Evolutionary conservation across 2,113 vertebrate genomes (phyloP).

Genomic region (Apistogramma diplotaenia): DNA sequence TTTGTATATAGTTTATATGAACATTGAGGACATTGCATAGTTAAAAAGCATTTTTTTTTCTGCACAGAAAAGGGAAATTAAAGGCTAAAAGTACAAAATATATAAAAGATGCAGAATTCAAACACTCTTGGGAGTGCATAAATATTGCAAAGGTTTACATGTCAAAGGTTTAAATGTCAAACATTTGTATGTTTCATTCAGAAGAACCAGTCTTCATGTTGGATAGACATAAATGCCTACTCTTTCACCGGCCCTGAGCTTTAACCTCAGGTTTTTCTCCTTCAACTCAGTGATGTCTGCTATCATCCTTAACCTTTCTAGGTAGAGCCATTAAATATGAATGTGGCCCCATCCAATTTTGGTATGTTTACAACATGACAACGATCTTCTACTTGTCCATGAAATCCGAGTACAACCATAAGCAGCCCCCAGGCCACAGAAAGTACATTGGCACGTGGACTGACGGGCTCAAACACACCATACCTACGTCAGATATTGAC

Average conservation of each 20-base stretch:
- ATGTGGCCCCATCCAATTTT: conserved; percentile 1
- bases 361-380: conserved; percentile 24
- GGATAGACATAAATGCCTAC: neutral
- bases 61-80: neutral
- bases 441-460: neutral
- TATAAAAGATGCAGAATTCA: neutral
- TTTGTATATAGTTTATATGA: neutral
- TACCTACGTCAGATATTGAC: neutral
- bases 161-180: neutral
- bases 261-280: neutral
- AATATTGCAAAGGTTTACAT: neutral
- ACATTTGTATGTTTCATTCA: neutral
- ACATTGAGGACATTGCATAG: neutral
- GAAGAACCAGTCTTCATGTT: neutral
- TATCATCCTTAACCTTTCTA: conserved; percentile 20
- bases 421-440: neutral
- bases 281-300: conserved; percentile 2
- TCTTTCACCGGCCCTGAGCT: neutral
- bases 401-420: conserved; percentile 49
- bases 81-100: neutral
- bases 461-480: neutral
- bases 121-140: neutral
- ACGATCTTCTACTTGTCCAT: conserved; percentile 2
- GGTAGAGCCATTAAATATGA: conserved; percentile 29
- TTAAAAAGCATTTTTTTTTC: neutral